Evolutionary conservation across 2,888 invertebrate genomes (phyloP), one percentile per base, ranked within the genome.

Genomic region (Volucella inanis): DNA sequence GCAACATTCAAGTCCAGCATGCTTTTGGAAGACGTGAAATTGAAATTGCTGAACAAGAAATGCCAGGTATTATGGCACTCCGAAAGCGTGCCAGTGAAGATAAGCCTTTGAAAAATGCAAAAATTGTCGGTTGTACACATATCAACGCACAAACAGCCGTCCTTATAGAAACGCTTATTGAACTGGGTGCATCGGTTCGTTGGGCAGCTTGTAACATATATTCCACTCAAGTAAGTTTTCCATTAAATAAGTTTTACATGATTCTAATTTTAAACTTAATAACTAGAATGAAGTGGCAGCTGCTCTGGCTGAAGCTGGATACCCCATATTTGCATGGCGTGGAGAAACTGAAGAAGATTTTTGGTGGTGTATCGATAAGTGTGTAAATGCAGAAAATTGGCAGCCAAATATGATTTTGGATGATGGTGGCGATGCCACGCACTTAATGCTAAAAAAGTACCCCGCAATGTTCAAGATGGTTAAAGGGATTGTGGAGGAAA

Each of bases 151-250:
- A 99, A 93, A 99, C 98, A 0, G 99, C 99, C 6, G 99, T 98
- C 49, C 93, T 98, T 76, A 96, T 98, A 87, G 98, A 98, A 92
- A 98, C 98, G 0, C 93, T 98, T 49, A 95, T 95, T 0, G 96
- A 97, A 70, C 93, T 98, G 18, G 98, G 98, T 0, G 98, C 98
- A 4, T 96, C 96, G 0, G 96, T 99, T 3, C 95, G 98, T 91
- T 98, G 98, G 98, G 97, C 98, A 0, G 98, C 98, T 2, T 99
- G 99, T 92, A 99, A 99, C 92, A 99, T 99, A 89, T 99, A 98
- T 93, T 99, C 98, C 72, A 99, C 99, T 12, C 98, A 96, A 94
- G 95, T 95, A 91, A 88, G 55, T 57, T n/a, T 64, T 54, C 22
- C 9, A 50, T 47, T 61, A 67, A 67, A 76, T 11, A 50, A 18